Evolutionary conservation across 2,797 vertebrate species (phyloP), one percentile per base, ranked within the genome.

Genomic region (Tamandua tetradactyla): DNA sequence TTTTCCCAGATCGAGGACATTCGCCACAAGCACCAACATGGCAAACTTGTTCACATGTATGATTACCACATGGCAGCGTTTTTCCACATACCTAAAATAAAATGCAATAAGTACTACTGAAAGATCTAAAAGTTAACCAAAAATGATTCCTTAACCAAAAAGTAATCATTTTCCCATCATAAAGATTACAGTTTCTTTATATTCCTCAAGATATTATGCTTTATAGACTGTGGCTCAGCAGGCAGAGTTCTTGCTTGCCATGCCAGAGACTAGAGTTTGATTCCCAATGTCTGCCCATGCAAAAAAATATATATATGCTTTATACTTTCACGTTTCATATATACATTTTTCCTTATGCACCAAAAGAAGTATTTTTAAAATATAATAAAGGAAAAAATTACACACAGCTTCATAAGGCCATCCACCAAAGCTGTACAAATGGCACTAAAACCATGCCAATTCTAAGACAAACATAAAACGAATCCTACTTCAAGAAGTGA

Each of bases 1-100:
- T 98, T 97, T 98, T 99, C 75, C 99, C 98, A 52, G 99, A 99
- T 61, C 99, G 99, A 94, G 99, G 99, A 98, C 99, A 99, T 15
- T 98, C 98, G 96, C 99, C 99, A 98, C 99, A 99, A 52, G 87
- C 92, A 57, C 98, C 99, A 4, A 98, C 93, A 30, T 99, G 99
- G 97, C 99, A 99, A 89, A 98, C 95, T 20, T 97, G 97, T 92
- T 99, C 99, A 98, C 99, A 99, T 8, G 98, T 99, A 95, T 99
- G 99, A 98, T 99, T 99, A 12, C 99, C 98, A 98, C 99, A 99
- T 23, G 99, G 97, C 86, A 99, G 98, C 2, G 90, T 97, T 66
- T 97, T 98, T 0, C 99, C 98, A 95, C 99, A 99, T 23, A 99
- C 98, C 99, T 99, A 98, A 79, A 95, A 88, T 80, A 89, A 94